Percentiles rank a stretch among this genome's conserved stretches.
Conservation (phyloP, 2,113 vertebrate species). For the Oryzias melastigma region DNA sequence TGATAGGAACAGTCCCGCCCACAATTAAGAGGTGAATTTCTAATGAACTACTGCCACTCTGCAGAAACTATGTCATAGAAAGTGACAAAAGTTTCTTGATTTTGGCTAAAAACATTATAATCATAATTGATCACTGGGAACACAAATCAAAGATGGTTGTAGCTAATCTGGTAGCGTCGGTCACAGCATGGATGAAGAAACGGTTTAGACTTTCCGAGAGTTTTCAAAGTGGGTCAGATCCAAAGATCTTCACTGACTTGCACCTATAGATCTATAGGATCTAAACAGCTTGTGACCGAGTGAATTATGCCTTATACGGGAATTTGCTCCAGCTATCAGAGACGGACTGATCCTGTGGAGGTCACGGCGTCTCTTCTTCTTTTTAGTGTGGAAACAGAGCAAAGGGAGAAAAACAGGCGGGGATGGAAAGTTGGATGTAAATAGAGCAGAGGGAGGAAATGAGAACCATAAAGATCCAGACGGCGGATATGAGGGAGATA, state of each 20-base stretch:
- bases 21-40: too few relatives aligned
- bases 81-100: too few relatives aligned
- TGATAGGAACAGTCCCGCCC: too few relatives aligned
- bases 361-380: conserved; percentile 19
- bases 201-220: background rate
- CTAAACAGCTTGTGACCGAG: background rate
- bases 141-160: too few relatives aligned
- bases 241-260: background rate
- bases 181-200: background rate
- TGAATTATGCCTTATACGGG: conserved; percentile 1
- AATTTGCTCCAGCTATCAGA: conserved; percentile 15
- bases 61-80: too few relatives aligned
- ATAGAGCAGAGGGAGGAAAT: background rate
- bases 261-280: background rate
- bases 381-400: conserved; percentile 24
- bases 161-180: too few relatives aligned
- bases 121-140: too few relatives aligned
- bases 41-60: too few relatives aligned
- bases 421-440: conserved; percentile 6
- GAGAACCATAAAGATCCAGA: conserved; percentile 27
- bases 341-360: conserved; percentile 20
- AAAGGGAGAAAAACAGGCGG: background rate
- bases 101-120: too few relatives aligned
- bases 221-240: background rate
- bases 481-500: conserved; percentile 42